Evolutionary conservation across 2,888 invertebrate species (phyloP).

Genomic region (Hoplodrina blanda): DNA sequence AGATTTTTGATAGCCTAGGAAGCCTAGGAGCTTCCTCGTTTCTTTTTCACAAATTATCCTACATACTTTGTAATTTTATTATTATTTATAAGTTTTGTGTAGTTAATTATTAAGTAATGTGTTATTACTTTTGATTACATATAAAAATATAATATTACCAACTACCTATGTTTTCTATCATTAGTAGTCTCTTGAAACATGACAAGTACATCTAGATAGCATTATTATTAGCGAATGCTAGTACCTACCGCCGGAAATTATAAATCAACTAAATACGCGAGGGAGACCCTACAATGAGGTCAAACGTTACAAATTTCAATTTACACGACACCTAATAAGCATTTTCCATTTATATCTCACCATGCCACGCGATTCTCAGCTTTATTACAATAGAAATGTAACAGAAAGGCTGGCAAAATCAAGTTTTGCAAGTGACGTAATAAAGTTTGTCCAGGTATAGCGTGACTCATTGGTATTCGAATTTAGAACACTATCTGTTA

Average conservation of each 20-base stretch:
- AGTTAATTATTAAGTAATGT: too few relatives aligned
- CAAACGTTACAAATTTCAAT: slow-evolving; percentile 82
- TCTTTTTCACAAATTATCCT: too few relatives aligned
- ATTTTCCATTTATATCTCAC: slow-evolving; percentile 40
- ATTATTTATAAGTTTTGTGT: too few relatives aligned
- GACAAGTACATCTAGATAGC: slow-evolving; percentile 33
- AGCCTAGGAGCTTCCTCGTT: too few relatives aligned
- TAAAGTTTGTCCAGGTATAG: slow-evolving; percentile 54
- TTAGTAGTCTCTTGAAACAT: slow-evolving; percentile 17
- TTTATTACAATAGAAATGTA: slow-evolving; percentile 17
- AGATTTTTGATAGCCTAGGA: too few relatives aligned
- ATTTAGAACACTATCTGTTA: slow-evolving; percentile 54
- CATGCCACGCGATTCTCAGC: slow-evolving; percentile 37
- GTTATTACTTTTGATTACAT: too few relatives aligned
- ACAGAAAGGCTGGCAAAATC: slow-evolving; percentile 4
- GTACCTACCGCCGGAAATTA: slow-evolving; percentile 58
- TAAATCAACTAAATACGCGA: slow-evolving; percentile 67
- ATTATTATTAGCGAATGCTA: slow-evolving; percentile 43
- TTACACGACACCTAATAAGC: slow-evolving; percentile 65
- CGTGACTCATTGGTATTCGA: slow-evolving; percentile 75
- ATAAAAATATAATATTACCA: too few relatives aligned
- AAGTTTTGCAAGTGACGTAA: slow-evolving; percentile 30
- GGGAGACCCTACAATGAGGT: slow-evolving; percentile 77
- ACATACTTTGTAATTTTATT: too few relatives aligned
- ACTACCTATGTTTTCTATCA: background rate